A percentile compares a stretch with the other conserved stretches of the same genome.
Evolutionary conservation across 2,113 vertebrate genomes (phyloP).

Genomic region (Melanerpes formicivorus): DNA sequence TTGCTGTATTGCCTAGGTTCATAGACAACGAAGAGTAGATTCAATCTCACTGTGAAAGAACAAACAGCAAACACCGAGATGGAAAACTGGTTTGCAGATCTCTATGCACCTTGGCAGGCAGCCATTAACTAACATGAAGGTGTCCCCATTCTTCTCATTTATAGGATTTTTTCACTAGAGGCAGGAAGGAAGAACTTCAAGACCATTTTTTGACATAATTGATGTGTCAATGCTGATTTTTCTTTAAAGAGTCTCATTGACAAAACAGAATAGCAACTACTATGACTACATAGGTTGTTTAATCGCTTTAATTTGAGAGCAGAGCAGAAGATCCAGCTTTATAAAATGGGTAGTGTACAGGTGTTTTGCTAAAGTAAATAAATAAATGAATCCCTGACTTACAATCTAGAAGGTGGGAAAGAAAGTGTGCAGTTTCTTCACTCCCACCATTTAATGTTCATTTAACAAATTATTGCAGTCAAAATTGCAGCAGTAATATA

Average conservation of each 20-base stretch:
- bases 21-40: not conserved
- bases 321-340: not conserved
- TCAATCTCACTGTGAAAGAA: not conserved
- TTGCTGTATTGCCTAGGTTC: not conserved
- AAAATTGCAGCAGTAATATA: not conserved
- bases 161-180: not conserved
- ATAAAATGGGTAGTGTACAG: not conserved
- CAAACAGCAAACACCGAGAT: not conserved
- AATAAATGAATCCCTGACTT: not conserved
- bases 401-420: not conserved
- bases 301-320: not conserved
- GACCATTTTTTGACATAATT: not conserved
- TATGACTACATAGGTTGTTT: not conserved
- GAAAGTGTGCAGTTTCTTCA: not conserved
- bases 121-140: not conserved
- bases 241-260: not conserved
- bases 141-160: not conserved
- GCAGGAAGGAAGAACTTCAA: not conserved
- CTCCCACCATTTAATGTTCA: not conserved
- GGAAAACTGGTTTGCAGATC: not conserved
- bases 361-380: not conserved
- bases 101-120: not conserved
- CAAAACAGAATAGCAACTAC: not conserved
- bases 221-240: not conserved
- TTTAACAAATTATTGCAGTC: not conserved